Percentiles rank a stretch among this genome's conserved stretches.
These are phyloP conservation scores for Drosophila conformis DNA, from an alignment of 2,888 invertebrate species.

Conservation along the genomic window DNA sequence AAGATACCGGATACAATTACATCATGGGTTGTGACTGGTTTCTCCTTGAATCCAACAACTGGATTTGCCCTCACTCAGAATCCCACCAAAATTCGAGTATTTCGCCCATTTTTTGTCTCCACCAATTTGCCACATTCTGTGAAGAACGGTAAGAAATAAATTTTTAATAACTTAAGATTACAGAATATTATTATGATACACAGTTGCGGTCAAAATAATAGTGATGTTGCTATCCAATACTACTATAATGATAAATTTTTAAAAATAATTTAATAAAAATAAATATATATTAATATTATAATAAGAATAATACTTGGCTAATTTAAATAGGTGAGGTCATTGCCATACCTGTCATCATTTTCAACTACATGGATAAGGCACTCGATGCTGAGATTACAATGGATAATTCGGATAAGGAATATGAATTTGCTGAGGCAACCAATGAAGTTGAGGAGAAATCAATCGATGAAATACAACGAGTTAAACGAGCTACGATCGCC, in stretches of 20 bases:
- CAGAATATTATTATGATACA: background rate
- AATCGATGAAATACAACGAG: constrained; percentile 85
- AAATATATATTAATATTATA: background rate
- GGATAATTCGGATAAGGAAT: constrained; percentile 92
- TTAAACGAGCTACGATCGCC: constrained; percentile 87
- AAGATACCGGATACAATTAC: constrained; percentile 93
- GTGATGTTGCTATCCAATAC: background rate
- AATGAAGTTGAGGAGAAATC: constrained; percentile 90
- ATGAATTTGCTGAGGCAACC: constrained; percentile 92
- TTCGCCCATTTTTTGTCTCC: constrained; percentile 93
- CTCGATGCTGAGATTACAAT: constrained; percentile 92
- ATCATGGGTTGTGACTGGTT: constrained; percentile 93
- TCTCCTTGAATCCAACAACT: constrained; percentile 90
- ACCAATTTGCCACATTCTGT: constrained; percentile 95
- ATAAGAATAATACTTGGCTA: background rate
- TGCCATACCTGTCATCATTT: constrained; percentile 93
- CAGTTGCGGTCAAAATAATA: background rate
- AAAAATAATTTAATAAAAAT: background rate
- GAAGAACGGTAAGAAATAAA: constrained; percentile 91
- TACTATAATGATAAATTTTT: background rate
- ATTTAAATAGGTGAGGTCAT: constrained; percentile 91
- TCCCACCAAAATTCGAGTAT: constrained; percentile 90
- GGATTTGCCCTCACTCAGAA: constrained; percentile 91
- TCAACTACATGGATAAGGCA: constrained; percentile 93
- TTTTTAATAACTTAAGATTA: background rate